Evolutionary conservation across 2,113 vertebrate species (phyloP).

Genomic region (Chaetops frenatus): DNA sequence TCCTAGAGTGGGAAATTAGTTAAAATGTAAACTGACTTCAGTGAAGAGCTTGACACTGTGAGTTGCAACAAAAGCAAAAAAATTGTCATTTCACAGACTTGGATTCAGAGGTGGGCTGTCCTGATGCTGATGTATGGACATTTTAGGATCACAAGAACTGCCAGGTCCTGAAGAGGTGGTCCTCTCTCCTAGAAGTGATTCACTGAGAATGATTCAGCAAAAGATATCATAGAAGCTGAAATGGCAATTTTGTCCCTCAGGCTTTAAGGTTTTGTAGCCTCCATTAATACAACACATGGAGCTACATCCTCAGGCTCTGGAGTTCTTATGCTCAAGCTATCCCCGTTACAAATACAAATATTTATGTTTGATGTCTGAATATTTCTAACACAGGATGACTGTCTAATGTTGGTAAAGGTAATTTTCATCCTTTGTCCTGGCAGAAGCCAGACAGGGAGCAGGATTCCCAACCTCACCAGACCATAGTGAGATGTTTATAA

Average conservation of each 20-base stretch:
- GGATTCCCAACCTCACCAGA: neutral
- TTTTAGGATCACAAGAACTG: neutral
- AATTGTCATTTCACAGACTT: neutral
- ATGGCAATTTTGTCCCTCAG: neutral
- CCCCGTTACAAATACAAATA: neutral
- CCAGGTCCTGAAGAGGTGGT: neutral
- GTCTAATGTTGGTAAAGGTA: neutral
- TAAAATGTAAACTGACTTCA: neutral
- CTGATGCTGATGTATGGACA: neutral
- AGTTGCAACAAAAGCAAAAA: neutral
- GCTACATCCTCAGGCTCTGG: neutral
- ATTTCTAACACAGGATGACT: neutral
- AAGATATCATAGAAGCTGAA: neutral
- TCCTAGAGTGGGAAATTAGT: neutral
- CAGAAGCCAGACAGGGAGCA: neutral
- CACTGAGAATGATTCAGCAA: neutral
- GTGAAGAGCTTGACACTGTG: neutral
- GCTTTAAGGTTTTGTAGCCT: neutral
- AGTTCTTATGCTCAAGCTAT: neutral
- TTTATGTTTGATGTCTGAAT: neutral
- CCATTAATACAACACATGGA: neutral
- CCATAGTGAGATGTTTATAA: neutral
- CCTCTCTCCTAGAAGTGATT: neutral
- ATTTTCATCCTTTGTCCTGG: neutral
- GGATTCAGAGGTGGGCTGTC: neutral